Base-by-base conservation (phyloP, 1,140 invertebrate species). In the Spodoptera frugiperda region DNA sequence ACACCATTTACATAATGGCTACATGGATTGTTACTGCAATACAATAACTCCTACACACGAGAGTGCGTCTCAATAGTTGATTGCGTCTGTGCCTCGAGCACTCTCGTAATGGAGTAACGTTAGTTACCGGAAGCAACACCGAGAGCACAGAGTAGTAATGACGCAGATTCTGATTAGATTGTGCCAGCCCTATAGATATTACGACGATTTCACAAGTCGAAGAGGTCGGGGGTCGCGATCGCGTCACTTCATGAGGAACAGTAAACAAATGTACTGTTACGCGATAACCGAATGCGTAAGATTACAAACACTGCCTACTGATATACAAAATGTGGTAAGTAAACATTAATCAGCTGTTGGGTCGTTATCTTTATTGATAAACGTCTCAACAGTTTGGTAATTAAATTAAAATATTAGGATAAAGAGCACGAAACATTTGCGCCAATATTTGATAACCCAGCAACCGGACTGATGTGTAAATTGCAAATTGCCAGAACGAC, bases 1-100 rank as follows among this genome's bases (percentile, higher is more conserved):
- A 44, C n/a, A 46, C 48, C 30, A 79, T 83, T 83, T 79, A 80
- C 77, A 82, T 82, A 84, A 84, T 70, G 59, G 57, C 51, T 44
- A 73, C 53, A 61, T 48, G 21, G 49, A 25, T 73, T 61, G 53
- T 48, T 65, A 65, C 46, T 75, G 30, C 59, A 65, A 51, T 75
- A 61, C 55, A 61, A 61, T 74, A 44, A 65, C 68, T 53, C 65
- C 53, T 73, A 73, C 53, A 49, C 44, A 73, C 71, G 19, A 73
- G 44, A 39, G 25, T 21, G 71, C 19, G 44, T 49, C 55, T 73
- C 19, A 73, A 73, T 71, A 71, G 49, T n/a, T 39, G 68, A 54
- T 54, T 70, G 48, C 30, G 25, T 51, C 25, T 21, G 12, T 0
- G 15, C 6, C 15, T 71, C 10, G 68, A 71, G 30, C 51, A 19